Base-by-base conservation (phyloP, 2,888 invertebrate species). In the Craniophora ligustri region DNA sequence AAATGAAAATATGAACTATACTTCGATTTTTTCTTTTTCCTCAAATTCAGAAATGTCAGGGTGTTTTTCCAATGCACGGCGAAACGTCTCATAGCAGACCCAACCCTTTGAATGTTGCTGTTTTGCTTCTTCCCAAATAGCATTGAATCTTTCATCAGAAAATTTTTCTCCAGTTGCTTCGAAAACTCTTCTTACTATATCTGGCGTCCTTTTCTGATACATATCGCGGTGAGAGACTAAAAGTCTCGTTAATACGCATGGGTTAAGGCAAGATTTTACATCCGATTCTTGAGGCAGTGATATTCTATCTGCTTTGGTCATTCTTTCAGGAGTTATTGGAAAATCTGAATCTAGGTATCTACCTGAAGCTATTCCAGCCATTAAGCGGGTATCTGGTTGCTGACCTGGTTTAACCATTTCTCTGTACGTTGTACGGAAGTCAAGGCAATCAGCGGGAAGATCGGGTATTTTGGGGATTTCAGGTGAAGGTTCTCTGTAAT, bases 61-160 rank as follows among this genome's bases (percentile, higher is more conserved):
- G 51, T 67, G 55, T 18, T 68, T 64, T n/a, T 82, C 66, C 21
- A 89, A 68, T 1, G 87, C 83, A 45, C 61, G 73, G 2, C 87
- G 79, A 61, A 94, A 95, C 5, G 95, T 94, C 78, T 95, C 94
- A 32, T 88, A 92, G 67, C 94, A 94, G 19, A 95, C 95, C 80
- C 85, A 85, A 2, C 93, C 94, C 63, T 91, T 83, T 26, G 92
- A 87, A 76, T 95, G 94, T 47, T 79, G 74, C 62, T 92, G 86
- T 61, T 88, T 79, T 2, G 94, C 94, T 63, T 90, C 85, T 55
- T 92, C 80, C 94, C 94, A 95, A 59, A 94, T 66, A 49, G 78
- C 75, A 30, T 90, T 81, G 70, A 95, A 95, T 16, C 77, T 80
- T 54, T 94, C 87, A 19, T 92, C 92, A 3, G 86, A 87, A 54